Base-by-base conservation (phyloP, 2,888 invertebrate species). In the Hemaris fuciformis region DNA sequence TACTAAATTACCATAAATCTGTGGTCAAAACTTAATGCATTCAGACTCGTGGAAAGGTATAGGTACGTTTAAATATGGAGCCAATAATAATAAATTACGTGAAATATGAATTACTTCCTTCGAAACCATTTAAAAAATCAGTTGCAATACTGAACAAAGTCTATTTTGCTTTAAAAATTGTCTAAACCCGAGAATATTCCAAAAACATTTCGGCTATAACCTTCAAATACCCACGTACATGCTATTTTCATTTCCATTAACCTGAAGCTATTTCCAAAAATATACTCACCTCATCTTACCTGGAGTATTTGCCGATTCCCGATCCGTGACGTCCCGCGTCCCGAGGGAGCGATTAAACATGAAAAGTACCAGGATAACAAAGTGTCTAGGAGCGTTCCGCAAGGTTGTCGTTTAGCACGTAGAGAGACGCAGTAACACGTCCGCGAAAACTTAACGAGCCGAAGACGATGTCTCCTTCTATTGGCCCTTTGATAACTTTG, bases 341-440 rank as follows among this genome's bases (percentile, higher is more conserved):
- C 81, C 86, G 7, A 22, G 78, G 84, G 93, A 77, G 72, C 89
- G 85, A 92, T 93, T 92, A 92, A 91, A 87, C 90, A 89, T 89
- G 89, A 91, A 86, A 87, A 88, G 89, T 91, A 88, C 78, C 84
- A 82, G 89, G 87, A 84, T 85, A 89, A 90, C 90, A 91, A 90
- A 89, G 85, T 88, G 83, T 78, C 83, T 79, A 76, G 83, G 84
- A 85, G 84, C 73, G 71, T 79, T 70, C 77, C 80, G 80, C 84
- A 83, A 81, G 82, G 81, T 77, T 75, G 72, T 82, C 88, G 87
- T 89, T 91, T 91, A 91, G 89, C 92, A 91, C 91, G 91, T 92
- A 71, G 81, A 87, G 79, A 80, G 83, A n/a, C n/a, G n/a, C 79
- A 68, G 81, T 78, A 76, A 87, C 88, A 89, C 89, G 90, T 88